Evolutionary conservation across 2,113 vertebrate genomes (phyloP), one percentile per base, ranked within the genome.

Genomic region (Conger conger): DNA sequence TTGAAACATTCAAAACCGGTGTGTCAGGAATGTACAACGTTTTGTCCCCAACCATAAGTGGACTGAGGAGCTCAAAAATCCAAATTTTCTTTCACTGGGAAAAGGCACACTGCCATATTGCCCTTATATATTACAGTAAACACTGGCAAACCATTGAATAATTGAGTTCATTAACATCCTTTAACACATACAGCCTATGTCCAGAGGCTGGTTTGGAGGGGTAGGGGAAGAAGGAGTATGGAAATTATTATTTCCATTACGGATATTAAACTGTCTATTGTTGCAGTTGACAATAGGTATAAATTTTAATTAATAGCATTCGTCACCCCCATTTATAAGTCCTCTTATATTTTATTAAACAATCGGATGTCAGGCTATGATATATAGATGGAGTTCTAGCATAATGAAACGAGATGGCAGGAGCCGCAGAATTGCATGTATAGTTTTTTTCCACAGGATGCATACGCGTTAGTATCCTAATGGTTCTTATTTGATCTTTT

Each of bases 241-340:
- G 50, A 50, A 45, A 80, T 57, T n/a, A 81, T 9, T 81, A 42
- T 42, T 81, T 42, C 79, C n/a, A 81, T 45, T 30, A 53, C 77
- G 73, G 63, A 77, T 84, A 54, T 63, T 18, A 84, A 80, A 80
- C 54, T 79, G 50, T 82, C 45, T 82, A 23, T 82, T 82, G 80
- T 57, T 82, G 80, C 45, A 16, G 30, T 54, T 82, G 80, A 82
- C 50, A 60, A 57, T 80, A 54, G 79, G 79, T 18, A 30, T 81
- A 85, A 83, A 76, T 81, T 81, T 33, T 33, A 81, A 85, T 85
- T 85, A 76, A 85, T 81, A 50, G 35, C 57, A 68, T 40, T 85
- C 50, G 40, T 73, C 54, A 85, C 63, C 40, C 30, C 68, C 50
- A 45, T 81, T 85, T 60, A 53, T 63, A 85, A 27, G 6, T 33